Base-by-base conservation (phyloP, 2,113 vertebrate species). In the Uria aalge region DNA sequence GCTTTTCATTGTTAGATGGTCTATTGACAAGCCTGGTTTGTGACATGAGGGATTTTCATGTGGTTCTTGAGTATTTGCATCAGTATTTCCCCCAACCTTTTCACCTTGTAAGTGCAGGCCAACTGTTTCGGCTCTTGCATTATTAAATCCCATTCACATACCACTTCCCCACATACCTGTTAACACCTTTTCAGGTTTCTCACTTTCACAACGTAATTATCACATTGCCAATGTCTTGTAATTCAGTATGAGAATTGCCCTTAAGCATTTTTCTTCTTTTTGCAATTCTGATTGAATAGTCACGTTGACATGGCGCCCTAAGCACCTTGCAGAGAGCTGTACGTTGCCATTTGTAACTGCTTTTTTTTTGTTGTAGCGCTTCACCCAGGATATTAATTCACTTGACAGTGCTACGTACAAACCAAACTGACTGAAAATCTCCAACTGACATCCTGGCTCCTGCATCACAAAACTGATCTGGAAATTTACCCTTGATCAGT, bases 331-430 rank as follows among this genome's bases (percentile, higher is more conserved):
- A 68, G 16, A 24, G 11, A 71, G 8, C 47, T 74, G 47, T 20
- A 32, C 12, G 52, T 89, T 59, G 15, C 24, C 8, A 4, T 52
- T 83, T 63, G 14, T 57, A 41, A 66, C 19, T 29, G 11, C 0
- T 23, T 60, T 87, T 60, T 87, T 48, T 64, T 66, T 72, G 1
- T 12, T 43, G 4, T 10, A 59, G 6, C 3, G 1, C 26, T 79
- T 72, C 16, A 75, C 15, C 16, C 23, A 68, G 24, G 30, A 21
- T 38, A 41, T 56, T 47, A 48, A 30, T n/a, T 72, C 34, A 56
- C 0, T 0, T 21, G 22, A 43, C 32, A 59, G 20, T 34, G 34
- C 14, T 29, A n/a, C 2, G 3, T 29, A 63, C 24, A 85, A 85
- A 60, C 10, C 10, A 52, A 68, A 83, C 15, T n/a, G 40, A 36